phyloP scores from a whole-genome alignment of 2,888 invertebrate genomes.

The Bellardia bayeri region DNA sequence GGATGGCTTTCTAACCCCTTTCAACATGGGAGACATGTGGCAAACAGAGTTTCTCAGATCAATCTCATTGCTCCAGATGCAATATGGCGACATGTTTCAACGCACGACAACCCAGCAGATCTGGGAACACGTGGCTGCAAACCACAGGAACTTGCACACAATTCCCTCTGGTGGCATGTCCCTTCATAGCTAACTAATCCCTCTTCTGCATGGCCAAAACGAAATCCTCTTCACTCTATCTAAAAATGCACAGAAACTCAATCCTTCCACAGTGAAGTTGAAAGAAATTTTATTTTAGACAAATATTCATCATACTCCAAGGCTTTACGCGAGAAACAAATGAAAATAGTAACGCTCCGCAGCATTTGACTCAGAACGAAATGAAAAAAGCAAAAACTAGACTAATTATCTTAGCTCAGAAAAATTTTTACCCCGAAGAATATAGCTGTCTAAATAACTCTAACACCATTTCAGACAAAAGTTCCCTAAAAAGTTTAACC shows the following conservation, averaged over 20 bases:
- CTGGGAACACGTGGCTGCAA: constrained; percentile 1
- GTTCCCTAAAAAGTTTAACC: background rate
- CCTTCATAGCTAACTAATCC: constrained; percentile 10
- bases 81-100: constrained; percentile 12
- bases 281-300: background rate
- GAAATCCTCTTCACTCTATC: background rate
- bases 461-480: background rate
- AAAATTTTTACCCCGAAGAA: constrained; percentile 5
- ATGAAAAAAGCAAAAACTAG: background rate
- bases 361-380: background rate
- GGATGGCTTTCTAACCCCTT: background rate
- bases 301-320: background rate
- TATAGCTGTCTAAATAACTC: background rate
- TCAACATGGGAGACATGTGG: constrained; percentile 32
- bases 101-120: constrained; percentile 18
- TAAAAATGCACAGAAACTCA: background rate
- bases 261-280: background rate
- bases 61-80: no score
- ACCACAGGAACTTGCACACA: background rate
- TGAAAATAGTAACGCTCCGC: no score
- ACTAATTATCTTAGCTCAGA: constrained; percentile 10
- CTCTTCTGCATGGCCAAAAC: constrained; percentile 17
- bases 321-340: background rate
- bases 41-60: constrained; percentile 26
- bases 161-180: constrained; percentile 30